Evolutionary conservation across 2,888 invertebrate genomes (phyloP).

Genomic region (Chrysolina oricalcia): DNA sequence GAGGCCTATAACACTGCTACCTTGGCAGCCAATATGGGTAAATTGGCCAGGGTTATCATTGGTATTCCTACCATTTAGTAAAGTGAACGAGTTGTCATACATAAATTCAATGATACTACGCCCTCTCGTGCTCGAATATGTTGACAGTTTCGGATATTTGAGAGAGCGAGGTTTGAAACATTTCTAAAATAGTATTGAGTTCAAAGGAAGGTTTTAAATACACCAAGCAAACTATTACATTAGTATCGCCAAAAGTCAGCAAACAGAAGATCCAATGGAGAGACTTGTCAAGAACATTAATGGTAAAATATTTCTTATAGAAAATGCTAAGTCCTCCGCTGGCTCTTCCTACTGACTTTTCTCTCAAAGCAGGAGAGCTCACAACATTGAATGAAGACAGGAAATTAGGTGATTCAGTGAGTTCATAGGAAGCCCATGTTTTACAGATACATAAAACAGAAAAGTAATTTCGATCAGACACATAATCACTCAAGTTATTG

Average conservation of each 20-base stretch:
- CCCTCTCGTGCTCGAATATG: constrained; percentile 7
- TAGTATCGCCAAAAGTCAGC: too few relatives aligned
- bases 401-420: constrained; percentile 1
- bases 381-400: neutral
- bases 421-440: neutral
- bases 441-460: constrained; percentile 5
- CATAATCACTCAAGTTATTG: constrained; percentile 10
- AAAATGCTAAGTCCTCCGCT: too few relatives aligned
- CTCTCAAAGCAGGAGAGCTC: neutral
- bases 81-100: neutral
- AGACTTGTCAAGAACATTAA: neutral
- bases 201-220: constrained; percentile 7
- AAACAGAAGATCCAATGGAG: neutral
- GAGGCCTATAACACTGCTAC: constrained; percentile 3
- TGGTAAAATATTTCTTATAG: neutral
- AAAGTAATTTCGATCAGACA: neutral
- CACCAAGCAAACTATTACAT: neutral
- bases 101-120: constrained; percentile 15
- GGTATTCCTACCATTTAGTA: constrained; percentile 3
- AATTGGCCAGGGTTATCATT: constrained; percentile 5
- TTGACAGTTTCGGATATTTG: constrained; percentile 4
- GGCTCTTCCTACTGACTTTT: too few relatives aligned
- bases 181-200: neutral
- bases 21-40: neutral
- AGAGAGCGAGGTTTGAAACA: neutral